Evolutionary conservation across 1,140 invertebrate genomes (phyloP).

Genomic region (Caenorhabditis tropicalis): DNA sequence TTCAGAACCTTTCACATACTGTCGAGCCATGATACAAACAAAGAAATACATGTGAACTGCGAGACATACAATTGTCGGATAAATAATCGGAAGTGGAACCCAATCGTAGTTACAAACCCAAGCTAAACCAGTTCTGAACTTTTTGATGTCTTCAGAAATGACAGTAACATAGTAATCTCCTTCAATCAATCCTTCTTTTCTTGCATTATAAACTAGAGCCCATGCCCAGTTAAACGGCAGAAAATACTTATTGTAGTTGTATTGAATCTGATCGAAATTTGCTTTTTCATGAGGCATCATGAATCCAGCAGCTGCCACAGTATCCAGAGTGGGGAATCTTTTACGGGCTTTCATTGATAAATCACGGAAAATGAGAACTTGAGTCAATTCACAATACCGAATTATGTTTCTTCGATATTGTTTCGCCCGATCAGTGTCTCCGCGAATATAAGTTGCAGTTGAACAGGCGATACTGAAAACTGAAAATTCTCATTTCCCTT

Average conservation of each 20-base stretch:
- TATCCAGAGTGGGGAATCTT: constrained; percentile 53
- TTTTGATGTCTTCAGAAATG: constrained; percentile 50
- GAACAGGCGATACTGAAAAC: constrained; percentile 48
- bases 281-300: constrained; percentile 56
- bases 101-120: constrained; percentile 57
- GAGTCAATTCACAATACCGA: constrained; percentile 45
- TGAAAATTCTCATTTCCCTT: background rate
- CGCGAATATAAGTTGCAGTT: constrained; percentile 47
- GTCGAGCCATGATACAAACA: constrained; percentile 48
- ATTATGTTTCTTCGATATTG: constrained; percentile 47
- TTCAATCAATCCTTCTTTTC: constrained; percentile 54
- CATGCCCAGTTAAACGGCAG: constrained; percentile 56
- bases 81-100: constrained; percentile 53
- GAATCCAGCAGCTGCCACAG: constrained; percentile 51
- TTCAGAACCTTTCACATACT: constrained; percentile 32
- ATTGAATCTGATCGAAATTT: constrained; percentile 54
- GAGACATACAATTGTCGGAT: constrained; percentile 54
- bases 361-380: constrained; percentile 54
- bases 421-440: constrained; percentile 28
- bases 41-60: constrained; percentile 54
- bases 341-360: constrained; percentile 51
- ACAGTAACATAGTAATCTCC: constrained; percentile 51
- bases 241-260: constrained; percentile 54
- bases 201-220: constrained; percentile 49
- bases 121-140: constrained; percentile 52